phyloP scores from a whole-genome alignment of 2,888 invertebrate genomes.

The Nymphalis urticae region DNA sequence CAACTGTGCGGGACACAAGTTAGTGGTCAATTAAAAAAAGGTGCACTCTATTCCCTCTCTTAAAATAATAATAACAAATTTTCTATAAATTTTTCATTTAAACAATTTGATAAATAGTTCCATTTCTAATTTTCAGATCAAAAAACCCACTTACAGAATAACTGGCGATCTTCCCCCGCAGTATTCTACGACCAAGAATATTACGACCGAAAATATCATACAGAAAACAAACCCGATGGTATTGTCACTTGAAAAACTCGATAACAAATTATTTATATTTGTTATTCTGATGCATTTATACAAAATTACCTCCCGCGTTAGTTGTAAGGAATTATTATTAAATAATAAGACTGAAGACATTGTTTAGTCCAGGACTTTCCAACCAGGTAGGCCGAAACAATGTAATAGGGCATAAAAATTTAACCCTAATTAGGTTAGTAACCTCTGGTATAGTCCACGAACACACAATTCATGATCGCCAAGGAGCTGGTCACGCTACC shows the following conservation, averaged over 20 bases:
- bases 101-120: too few species aligned
- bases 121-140: constrained; percentile 16
- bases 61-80: too few species aligned
- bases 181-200: constrained; percentile 10
- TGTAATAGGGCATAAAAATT: too few species aligned
- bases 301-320: constrained; percentile 1
- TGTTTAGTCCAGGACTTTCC: not conserved
- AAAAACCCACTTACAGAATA: constrained; percentile 12
- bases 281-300: constrained; percentile 5
- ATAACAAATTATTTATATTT: not conserved
- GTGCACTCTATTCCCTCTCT: too few species aligned
- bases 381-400: too few species aligned
- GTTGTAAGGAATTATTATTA: constrained; percentile 4
- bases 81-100: too few species aligned
- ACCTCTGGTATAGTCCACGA: too few species aligned
- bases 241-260: not conserved
- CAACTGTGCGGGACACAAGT: too few species aligned
- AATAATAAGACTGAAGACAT: constrained; percentile 10
- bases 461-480: too few species aligned
- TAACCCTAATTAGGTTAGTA: too few species aligned
- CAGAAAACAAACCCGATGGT: constrained; percentile 21
- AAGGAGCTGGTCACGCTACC: not conserved
- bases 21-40: too few species aligned
- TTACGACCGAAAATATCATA: constrained; percentile 26
- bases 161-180: constrained; percentile 20